Evolutionary conservation across 2,113 vertebrate genomes (phyloP), one percentile per base, ranked within the genome.

Genomic region (Pleuronectes platessa): DNA sequence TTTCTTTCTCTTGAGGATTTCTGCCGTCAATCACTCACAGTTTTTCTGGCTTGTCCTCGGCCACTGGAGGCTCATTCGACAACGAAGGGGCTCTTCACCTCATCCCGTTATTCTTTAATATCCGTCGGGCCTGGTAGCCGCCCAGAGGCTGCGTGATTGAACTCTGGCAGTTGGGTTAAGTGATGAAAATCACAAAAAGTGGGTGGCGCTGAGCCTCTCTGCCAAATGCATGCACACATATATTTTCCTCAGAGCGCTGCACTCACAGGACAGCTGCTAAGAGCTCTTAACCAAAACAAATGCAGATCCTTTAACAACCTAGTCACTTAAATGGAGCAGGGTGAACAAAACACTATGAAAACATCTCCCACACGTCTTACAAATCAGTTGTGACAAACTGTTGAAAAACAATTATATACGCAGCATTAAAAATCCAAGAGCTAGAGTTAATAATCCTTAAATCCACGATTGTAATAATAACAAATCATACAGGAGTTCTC

Each of bases 301-400:
- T 66, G 61, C 63, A 84, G 83, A 81, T 86, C 78, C 75, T 76
- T 84, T 83, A 86, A 83, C 71, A 59, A 81, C 62, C 23, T 47
- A 47, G 45, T 76, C 64, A 74, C 64, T 42, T 54, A 68, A 74
- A 72, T 62, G 37, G 8, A 45, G 42, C 24, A 58, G 20, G 3
- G 65, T 14, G 14, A 23, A 11, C 13, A 18, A 26, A 66, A 61
- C 4, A 47, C 12, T 55, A 54, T 47, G 42, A 56, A 31, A 42
- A 62, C 17, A 35, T 49, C 45, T 37, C 37, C 53, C 53, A 14
- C 42, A 40, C 27, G 40, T 65, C n/a, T 23, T 40, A n/a, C 2
- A 59, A 27, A 47, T 10, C 17, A 14, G 55, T 42, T 42, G 2
- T 42, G 40, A 42, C 12, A 42, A 42, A 42, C 12, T 51, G 40